Evolutionary conservation across 1,140 invertebrate species (phyloP), one percentile per base, ranked within the genome.

Genomic region (Megalonaias nervosa): DNA sequence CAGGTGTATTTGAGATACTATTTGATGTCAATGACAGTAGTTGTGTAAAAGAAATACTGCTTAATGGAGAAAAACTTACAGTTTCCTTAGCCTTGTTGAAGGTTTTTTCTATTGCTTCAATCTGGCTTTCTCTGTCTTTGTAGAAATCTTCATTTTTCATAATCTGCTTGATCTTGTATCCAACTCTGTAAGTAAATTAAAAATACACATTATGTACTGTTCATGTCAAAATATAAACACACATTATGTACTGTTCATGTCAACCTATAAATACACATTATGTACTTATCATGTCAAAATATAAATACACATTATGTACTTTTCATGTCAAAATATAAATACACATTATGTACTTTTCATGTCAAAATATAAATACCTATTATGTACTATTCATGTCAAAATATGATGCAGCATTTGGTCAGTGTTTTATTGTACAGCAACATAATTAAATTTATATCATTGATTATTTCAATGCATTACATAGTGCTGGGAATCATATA

Each of bases 31-130:
- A 48, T 48, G 38, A 48, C 38, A 38, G 38, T 48, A 48, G 38
- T 9, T 48, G 38, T 5, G 1, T 48, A 48, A 48, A 48, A 48
- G 6, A 48, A 48, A 48, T 48, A 48, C 38, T 48, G 38, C 38
- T 6, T 48, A 4, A 48, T 48, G 38, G 38, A 48, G 17, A 67
- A 67, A n/a, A 26, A 81, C 86, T 82, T 80, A 91, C 86, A 48
- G 84, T 79, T 75, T 83, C 94, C 87, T 96, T 96, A 65, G 96
- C 95, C 87, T 98, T 97, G 81, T 96, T 94, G 93, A 99, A 99
- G 17, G 98, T 99, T 90, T 98, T 98, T 84, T 99, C 97, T 77
- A 99, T 99, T 71, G 97, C 97, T 89, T 95, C 95, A 84, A 99
- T 98, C 92, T 99, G 98, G 90, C 96, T 97, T 56, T 99, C 97